These are phyloP conservation scores for Falco novaeseelandiae DNA, from an alignment of 2,797 vertebrate species.

Conservation along the genomic window DNA sequence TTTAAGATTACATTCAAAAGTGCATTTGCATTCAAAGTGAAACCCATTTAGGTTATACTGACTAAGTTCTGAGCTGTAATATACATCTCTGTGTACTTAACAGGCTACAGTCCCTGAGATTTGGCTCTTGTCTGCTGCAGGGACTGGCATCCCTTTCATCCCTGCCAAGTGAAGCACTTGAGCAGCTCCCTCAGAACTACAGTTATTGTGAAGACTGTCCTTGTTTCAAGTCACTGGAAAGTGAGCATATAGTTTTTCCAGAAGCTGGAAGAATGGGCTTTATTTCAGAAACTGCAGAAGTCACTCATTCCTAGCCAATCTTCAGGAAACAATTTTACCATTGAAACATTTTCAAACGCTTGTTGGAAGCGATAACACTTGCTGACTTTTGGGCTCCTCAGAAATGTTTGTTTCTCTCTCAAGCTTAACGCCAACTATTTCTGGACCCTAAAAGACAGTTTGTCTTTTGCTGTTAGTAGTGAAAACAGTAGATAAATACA, in stretches of 20 bases:
- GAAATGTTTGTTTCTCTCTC: neutral
- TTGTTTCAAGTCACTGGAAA: neutral
- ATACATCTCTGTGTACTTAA: neutral
- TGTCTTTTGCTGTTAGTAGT: neutral
- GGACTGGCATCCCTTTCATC: neutral
- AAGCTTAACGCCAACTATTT: neutral
- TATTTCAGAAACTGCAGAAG: neutral
- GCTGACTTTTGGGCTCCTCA: neutral
- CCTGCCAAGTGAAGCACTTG: neutral
- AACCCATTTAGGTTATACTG: neutral
- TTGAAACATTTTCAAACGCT: neutral
- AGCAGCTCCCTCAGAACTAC: neutral
- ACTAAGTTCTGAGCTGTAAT: neutral
- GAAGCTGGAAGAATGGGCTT: neutral
- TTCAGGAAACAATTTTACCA: neutral
- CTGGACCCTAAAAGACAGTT: neutral
- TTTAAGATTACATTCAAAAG: neutral
- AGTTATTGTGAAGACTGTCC: neutral
- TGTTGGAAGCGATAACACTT: neutral
- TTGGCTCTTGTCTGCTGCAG: neutral
- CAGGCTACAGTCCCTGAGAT: neutral
- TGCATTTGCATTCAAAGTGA: slow-evolving; percentile 19
- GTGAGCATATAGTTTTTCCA: neutral
- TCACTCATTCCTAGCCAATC: neutral
- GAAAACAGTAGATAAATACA: neutral